Evolutionary conservation across 2,113 vertebrate genomes (phyloP).

Genomic region (Sorex araneus): DNA sequence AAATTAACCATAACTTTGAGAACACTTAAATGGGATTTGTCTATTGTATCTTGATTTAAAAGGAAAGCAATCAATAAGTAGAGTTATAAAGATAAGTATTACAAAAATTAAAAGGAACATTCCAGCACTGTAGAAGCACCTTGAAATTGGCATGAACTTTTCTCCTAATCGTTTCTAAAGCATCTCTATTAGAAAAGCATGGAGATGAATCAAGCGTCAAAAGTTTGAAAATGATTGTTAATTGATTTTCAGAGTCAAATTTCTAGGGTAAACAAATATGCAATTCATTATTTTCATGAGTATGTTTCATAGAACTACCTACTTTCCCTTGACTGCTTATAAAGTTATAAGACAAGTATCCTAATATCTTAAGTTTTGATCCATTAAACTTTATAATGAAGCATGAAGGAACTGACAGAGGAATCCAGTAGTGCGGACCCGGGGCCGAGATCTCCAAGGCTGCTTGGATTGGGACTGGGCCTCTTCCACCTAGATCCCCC

Average conservation of each 20-base stretch:
- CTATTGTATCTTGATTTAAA: constrained; percentile 82
- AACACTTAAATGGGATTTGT: constrained; percentile 74
- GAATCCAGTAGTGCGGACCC: too few relatives aligned
- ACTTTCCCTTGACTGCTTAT: background rate
- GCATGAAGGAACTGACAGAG: too few relatives aligned
- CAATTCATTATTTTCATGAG: constrained; percentile 20
- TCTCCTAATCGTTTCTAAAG: background rate
- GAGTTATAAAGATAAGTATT: constrained; percentile 78
- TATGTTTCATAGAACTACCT: background rate
- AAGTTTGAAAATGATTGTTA: constrained; percentile 53
- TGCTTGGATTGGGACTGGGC: too few relatives aligned
- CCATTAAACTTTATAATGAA: constrained; percentile 51
- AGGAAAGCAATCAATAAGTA: constrained; percentile 69
- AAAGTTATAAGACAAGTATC: background rate
- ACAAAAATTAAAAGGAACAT: constrained; percentile 69
- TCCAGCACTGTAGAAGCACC: background rate
- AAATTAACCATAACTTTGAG: constrained; percentile 81
- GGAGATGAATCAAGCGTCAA: background rate
- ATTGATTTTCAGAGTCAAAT: constrained; percentile 52
- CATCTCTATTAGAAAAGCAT: background rate
- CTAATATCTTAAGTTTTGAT: background rate
- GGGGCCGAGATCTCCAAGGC: too few relatives aligned
- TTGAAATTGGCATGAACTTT: constrained; percentile 60
- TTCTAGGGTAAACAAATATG: constrained; percentile 41
- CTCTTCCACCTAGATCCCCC: too few relatives aligned